Conservation (phyloP, 2,797 vertebrate genomes). For the Lophotriccus pileatus region DNA sequence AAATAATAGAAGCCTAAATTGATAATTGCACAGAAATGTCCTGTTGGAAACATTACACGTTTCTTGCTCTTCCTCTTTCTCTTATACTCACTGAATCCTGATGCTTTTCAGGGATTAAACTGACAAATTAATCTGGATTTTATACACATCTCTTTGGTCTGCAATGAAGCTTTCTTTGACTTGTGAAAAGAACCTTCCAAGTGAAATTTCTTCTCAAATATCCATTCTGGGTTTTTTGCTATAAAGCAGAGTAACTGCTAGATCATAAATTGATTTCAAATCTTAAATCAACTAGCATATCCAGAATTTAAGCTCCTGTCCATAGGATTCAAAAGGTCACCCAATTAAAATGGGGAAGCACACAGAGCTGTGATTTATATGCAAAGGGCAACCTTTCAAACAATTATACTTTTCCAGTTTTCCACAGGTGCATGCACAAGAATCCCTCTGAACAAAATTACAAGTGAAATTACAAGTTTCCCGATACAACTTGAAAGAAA, state of each 20-base stretch:
- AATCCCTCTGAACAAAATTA: constrained; percentile 41
- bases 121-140: constrained; percentile 1
- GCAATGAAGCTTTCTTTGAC: not conserved
- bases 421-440: constrained; percentile 57
- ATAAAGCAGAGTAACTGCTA: constrained; percentile 17
- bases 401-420: constrained; percentile 58
- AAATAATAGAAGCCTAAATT: constrained; percentile 75
- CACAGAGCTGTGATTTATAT: constrained; percentile 72
- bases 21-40: constrained; percentile 69
- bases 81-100: constrained; percentile 29
- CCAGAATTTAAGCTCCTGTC: constrained; percentile 75
- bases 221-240: not conserved
- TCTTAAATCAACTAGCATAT: constrained; percentile 57
- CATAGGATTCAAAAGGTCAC: constrained; percentile 75
- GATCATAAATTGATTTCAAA: constrained; percentile 71
- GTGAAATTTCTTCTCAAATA: not conserved
- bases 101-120: constrained; percentile 23
- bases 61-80: constrained; percentile 18
- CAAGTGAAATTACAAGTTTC: constrained; percentile 38
- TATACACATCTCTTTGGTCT: not conserved
- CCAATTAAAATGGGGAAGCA: constrained; percentile 75
- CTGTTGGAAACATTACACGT: constrained; percentile 16
- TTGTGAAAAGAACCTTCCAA: not conserved
- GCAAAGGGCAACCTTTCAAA: constrained; percentile 76
- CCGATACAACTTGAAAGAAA: constrained; percentile 19